Evolutionary conservation across 92 coral and sea anemone species (phyloP), one percentile per base, ranked within the genome.

Genomic region (Heteractis magnifica): DNA sequence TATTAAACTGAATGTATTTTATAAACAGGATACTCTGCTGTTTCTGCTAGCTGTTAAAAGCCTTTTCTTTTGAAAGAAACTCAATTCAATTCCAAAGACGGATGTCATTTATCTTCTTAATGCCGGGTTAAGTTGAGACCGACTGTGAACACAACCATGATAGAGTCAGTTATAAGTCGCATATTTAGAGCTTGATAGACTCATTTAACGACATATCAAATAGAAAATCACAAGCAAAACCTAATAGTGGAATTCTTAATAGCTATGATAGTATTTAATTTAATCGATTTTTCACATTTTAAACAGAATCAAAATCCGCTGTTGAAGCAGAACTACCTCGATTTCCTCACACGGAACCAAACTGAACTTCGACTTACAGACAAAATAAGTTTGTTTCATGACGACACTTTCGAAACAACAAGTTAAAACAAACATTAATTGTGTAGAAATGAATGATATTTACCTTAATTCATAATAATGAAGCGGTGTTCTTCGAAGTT

Each of bases 291-390:
- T 12, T 62, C 26, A 5, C 7, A 18, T 62, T 62, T 18, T 18
- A 9, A 62, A 23, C 26, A 62, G 70, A 62, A 18, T 62, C 18
- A n/a, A 10, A 62, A 18, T n/a, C 21, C 6, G 70, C 34, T 62
- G 70, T 18, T 16, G 23, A 62, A 62, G 70, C 70, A 62, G 70
- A 62, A 62, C 73, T 5, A 68, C 49, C 49, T 4, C 73, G 20
- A 64, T 23, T 68, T 68, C 49, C 73, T 68, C 73, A 68, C 49
- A n/a, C 73, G 73, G 26, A 68, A 68, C 73, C 48, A 68, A 26
- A 20, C 21, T 19, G 7, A 64, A 64, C 73, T 68, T 48, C 14
- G 73, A 21, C 73, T 68, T 20, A 68, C 73, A 23, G 73, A 26
- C 13, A 23, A 9, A 41, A 21, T 26, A 21, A 10, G 14, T 7